These are phyloP conservation scores for Lasius fuliginosus DNA, from an alignment of 2,888 invertebrate species.

Conservation along the genomic window DNA sequence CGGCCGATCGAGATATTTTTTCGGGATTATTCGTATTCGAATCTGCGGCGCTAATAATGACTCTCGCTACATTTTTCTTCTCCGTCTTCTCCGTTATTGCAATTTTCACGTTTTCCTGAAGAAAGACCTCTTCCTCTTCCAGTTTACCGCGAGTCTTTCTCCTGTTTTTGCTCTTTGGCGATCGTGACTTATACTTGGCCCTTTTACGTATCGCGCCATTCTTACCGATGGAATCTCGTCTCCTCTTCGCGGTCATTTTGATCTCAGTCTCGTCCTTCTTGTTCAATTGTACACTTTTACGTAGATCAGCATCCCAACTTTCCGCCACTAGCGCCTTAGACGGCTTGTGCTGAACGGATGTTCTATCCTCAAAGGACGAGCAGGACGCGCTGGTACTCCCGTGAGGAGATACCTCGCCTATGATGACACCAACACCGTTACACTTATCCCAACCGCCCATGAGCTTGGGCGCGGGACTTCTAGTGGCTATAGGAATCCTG, in stretches of 20 bases:
- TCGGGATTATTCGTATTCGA: neutral
- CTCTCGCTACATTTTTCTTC: neutral
- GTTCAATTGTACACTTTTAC: slow-evolving; percentile 71
- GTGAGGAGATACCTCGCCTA: slow-evolving; percentile 76
- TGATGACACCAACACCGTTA: slow-evolving; percentile 82
- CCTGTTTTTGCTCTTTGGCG: slow-evolving; percentile 13
- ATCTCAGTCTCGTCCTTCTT: neutral
- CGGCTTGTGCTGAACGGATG: slow-evolving; percentile 1
- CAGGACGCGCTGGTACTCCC: slow-evolving; percentile 47
- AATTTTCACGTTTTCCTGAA: neutral
- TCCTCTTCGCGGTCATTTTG: neutral
- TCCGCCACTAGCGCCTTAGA: slow-evolving; percentile 46
- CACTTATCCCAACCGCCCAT: slow-evolving; percentile 83
- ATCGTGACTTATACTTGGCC: slow-evolving; percentile 22
- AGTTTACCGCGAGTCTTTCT: neutral
- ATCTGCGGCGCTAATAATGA: neutral
- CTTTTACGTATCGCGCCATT: slow-evolving; percentile 34
- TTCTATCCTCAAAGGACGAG: neutral
- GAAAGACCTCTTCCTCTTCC: neutral
- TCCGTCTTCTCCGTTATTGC: neutral
- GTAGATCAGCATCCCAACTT: slow-evolving; percentile 84
- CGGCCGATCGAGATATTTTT: neutral
- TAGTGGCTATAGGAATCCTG: slow-evolving; percentile 78
- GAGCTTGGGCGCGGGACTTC: slow-evolving; percentile 82
- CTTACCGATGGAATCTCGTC: neutral